Base-by-base conservation (phyloP, 2,113 vertebrate genomes). In the Mungos mungo region DNA sequence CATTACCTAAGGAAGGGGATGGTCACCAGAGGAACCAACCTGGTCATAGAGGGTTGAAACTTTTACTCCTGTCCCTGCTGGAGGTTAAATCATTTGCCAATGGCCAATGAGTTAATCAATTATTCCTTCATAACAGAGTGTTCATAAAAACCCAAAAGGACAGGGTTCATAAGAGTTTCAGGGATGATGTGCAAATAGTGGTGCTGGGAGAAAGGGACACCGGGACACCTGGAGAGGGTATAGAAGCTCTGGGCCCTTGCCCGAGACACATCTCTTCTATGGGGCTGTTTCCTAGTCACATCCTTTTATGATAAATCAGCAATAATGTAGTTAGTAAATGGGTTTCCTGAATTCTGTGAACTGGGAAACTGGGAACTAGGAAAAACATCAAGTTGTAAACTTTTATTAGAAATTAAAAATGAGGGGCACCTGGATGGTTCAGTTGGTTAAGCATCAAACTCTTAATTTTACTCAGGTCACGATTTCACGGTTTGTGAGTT, bases 331-430 rank as follows among this genome's bases (percentile, higher is more conserved):
- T 14, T 38, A 77, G 50, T 88, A 80, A 57, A n/a, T 25, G 68
- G 50, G 45, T 69, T 87, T 65, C 29, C 35, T 60, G 50, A 57
- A 35, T 68, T 88, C 31, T 57, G 15, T 57, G 50, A 80, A n/a
- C n/a, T n/a, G n/a, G n/a, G n/a, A n/a, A n/a, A n/a, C n/a, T n/a
- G n/a, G n/a, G n/a, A n/a, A n/a, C n/a, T n/a, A n/a, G n/a, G n/a
- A n/a, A n/a, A 98, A 99, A 99, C 98, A 99, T 99, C 98, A 99
- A 99, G 98, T 94, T 98, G 98, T 98, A 95, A 96, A 99, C 97
- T 98, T 98, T 98, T 98, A 98, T 96, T 99, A 99, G 98, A 99
- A 99, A 99, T 99, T 99, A 60, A 60, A 60, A 60, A 60, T 60
- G 21, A 60, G 21, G 21, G 21, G 57, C 21, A 8, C 21, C 57